Evolutionary conservation across 2,797 vertebrate species (phyloP), one percentile per base, ranked within the genome.

Genomic region (Chloroceryle inda): DNA sequence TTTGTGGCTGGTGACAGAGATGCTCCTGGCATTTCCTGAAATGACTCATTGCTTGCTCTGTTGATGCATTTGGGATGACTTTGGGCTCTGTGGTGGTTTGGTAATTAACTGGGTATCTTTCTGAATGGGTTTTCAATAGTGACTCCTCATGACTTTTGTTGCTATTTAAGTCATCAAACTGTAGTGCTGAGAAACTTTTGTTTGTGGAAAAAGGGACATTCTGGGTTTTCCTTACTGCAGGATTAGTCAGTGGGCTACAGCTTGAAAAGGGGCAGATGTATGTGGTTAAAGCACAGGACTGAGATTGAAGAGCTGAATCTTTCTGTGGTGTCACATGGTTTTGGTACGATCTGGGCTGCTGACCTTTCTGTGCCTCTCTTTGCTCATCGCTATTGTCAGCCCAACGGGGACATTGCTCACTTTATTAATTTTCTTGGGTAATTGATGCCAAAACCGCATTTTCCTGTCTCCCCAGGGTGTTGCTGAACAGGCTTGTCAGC

Each of bases 21-120:
- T 95, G 77, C 50, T 75, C 56, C 58, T 89, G 89, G 71, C 76
- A 96, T 94, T 92, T 95, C 91, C 89, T 91, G 91, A 62, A 42
- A 8, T 95, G 62, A 95, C 27, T 91, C 93, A 94, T 94, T 80
- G 85, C 82, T 64, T 56, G 24, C 93, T 69, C 26, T 40, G 89
- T 91, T 89, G 69, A 53, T 77, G 63, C 27, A 9, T 76, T 89
- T 81, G 58, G 72, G 84, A 45, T 31, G 81, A 67, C 78, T 77
- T 56, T 45, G 71, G 44, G 80, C 76, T 94, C 33, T 91, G 71
- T 49, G 42, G 89, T 73, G 58, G 77, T 85, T 95, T 92, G 94
- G 63, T 95, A 64, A 95, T 87, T 71, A 92, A 64, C 78, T 37
- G 75, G 49, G 66, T 66, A 74, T 86, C 73, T 90, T 85, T 84